phyloP scores from a whole-genome alignment of 2,113 vertebrate genomes.

The Malurus alboscapulatus region DNA sequence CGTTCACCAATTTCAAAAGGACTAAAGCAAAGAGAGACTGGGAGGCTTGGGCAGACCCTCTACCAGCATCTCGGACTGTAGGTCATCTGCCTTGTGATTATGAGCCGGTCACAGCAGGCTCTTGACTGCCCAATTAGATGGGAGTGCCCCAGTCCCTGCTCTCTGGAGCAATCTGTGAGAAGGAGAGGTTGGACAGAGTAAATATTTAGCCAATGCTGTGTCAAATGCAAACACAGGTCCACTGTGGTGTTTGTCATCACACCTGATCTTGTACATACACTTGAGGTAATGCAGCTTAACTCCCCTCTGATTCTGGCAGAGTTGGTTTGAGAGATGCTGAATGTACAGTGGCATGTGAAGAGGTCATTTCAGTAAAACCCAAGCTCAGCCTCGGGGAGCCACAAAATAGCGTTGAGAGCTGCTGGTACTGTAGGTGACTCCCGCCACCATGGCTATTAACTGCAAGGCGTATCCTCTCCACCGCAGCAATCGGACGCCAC shows the following conservation, averaged over 20 bases:
- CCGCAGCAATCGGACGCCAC: background rate
- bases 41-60: background rate
- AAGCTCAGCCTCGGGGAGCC: background rate
- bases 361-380: slow-evolving; percentile 19
- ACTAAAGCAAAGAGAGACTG: background rate
- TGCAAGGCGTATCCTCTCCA: slow-evolving; percentile 12
- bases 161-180: background rate
- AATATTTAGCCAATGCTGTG: slow-evolving; percentile 29
- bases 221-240: slow-evolving; percentile 15
- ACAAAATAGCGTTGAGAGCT: slow-evolving; percentile 22
- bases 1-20: background rate
- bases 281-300: background rate
- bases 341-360: slow-evolving; percentile 2
- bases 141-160: background rate
- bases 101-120: background rate
- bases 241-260: background rate
- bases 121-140: background rate
- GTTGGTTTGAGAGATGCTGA: background rate
- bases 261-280: background rate
- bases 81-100: background rate
- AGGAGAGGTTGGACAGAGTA: background rate
- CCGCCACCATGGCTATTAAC: background rate
- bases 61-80: background rate
- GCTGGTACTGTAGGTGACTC: slow-evolving; percentile 31
- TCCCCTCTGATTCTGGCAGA: background rate